phyloP scores from a whole-genome alignment of 2,888 invertebrate genomes.

The Mechanitis mazaeus region DNA sequence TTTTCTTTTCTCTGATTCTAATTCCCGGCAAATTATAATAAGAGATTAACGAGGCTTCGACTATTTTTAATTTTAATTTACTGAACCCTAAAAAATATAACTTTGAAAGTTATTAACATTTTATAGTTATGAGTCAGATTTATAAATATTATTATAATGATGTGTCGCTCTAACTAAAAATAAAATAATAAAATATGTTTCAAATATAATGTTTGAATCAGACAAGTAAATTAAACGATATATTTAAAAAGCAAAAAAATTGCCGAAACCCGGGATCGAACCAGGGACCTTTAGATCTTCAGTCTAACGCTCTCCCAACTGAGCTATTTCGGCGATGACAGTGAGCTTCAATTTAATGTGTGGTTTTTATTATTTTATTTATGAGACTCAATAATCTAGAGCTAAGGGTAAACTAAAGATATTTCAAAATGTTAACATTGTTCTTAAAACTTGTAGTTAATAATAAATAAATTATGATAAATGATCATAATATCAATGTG shows the following conservation, averaged over 20 bases:
- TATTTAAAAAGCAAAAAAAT: not conserved
- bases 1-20: constrained; percentile 20
- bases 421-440: too few relatives aligned
- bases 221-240: not conserved
- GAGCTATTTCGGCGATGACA: constrained; percentile 72
- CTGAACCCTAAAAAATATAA: not conserved
- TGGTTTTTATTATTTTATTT: not conserved
- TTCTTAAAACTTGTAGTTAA: too few relatives aligned
- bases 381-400: too few relatives aligned
- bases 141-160: not conserved
- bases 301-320: constrained; percentile 78
- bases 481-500: too few relatives aligned
- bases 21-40: constrained; percentile 27
- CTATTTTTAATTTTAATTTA: constrained; percentile 16
- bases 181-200: not conserved
- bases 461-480: too few relatives aligned
- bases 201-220: not conserved
- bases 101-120: not conserved
- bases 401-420: too few relatives aligned
- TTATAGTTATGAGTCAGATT: not conserved
- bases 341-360: not conserved
- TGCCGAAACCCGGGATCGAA: constrained; percentile 83
- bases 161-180: not conserved
- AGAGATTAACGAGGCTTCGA: constrained; percentile 22
- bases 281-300: constrained; percentile 53